Conservation (phyloP, 2,113 vertebrate genomes). For the Dasyurus viverrinus region DNA sequence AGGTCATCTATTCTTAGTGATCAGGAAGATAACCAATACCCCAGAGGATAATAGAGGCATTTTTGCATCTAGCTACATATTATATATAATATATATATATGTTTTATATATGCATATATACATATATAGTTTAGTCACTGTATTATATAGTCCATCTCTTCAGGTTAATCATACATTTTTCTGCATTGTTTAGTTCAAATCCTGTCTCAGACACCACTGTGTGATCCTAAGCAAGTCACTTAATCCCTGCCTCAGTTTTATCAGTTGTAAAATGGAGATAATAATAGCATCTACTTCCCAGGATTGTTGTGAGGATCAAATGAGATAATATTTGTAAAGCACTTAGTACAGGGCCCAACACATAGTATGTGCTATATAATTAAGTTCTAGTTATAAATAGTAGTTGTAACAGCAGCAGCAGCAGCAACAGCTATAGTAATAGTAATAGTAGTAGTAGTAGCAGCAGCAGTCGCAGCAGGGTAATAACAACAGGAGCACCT, state of each 20-base stretch:
- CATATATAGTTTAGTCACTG: no score
- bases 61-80: not conserved
- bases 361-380: not conserved
- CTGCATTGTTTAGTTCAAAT: not conserved
- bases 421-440: no score
- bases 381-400: not conserved
- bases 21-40: not conserved
- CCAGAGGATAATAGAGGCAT: not conserved
- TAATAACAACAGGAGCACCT: not conserved
- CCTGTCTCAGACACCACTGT: not conserved
- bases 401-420: no score
- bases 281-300: not conserved
- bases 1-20: not conserved
- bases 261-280: not conserved
- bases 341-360: not conserved
- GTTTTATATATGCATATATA: no score
- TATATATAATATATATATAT: not conserved
- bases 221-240: not conserved
- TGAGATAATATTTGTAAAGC: not conserved
- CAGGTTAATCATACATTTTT: not conserved
- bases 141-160: no score
- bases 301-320: not conserved
- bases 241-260: not conserved
- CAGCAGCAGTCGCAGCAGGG: not conserved
- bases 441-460: not conserved